Conservation (phyloP, 2,113 vertebrate species). For the Capreolus pygargus region DNA sequence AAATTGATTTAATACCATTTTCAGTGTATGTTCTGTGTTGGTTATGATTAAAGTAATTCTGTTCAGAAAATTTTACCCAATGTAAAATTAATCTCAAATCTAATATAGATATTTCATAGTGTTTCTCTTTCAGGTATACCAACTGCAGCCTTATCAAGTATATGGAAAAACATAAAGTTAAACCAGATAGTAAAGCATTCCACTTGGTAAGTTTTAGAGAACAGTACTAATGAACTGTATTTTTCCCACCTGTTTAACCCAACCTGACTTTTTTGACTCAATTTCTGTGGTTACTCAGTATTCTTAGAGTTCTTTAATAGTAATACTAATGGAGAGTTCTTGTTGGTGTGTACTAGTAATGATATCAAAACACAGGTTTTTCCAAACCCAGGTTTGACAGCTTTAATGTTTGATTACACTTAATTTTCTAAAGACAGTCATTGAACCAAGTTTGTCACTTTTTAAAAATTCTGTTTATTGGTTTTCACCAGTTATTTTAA, state of each 20-base stretch:
- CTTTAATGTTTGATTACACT: not conserved
- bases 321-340: not conserved
- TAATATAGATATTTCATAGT: slow-evolving; percentile 20
- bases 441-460: not conserved
- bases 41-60: slow-evolving; percentile 20
- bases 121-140: slow-evolving; percentile 90
- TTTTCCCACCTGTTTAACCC: not conserved
- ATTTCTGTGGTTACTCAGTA: not conserved
- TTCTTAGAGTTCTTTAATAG: not conserved
- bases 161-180: slow-evolving; percentile 99
- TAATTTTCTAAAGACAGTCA: not conserved
- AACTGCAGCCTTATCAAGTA: slow-evolving; percentile 99
- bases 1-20: not conserved
- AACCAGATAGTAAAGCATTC: slow-evolving; percentile 99
- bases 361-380: not conserved
- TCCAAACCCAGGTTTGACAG: not conserved
- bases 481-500: not conserved
- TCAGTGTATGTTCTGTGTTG: not conserved
- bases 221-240: not conserved
- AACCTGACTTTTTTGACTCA: not conserved
- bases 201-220: slow-evolving; percentile 91
- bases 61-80: not conserved
- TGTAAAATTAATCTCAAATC: slow-evolving; percentile 29
- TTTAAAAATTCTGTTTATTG: not conserved
- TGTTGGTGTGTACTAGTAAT: not conserved